Conservation (phyloP, 2,888 invertebrate genomes). For the Stenodera caucasica region DNA sequence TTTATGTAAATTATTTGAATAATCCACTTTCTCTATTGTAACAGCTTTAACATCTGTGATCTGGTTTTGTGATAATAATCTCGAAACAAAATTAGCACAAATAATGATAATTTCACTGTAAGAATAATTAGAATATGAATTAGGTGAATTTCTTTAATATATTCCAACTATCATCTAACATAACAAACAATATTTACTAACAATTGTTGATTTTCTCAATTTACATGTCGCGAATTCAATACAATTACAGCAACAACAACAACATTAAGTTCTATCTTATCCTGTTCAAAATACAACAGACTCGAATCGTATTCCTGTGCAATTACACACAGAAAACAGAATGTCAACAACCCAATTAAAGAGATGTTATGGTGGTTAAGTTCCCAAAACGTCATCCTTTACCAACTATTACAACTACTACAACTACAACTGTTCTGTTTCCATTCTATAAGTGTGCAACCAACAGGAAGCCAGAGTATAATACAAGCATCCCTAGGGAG, state of each 20-base stretch:
- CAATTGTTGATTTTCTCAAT: conserved; percentile 21
- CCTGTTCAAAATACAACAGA: conserved; percentile 10
- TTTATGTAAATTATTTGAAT: not conserved
- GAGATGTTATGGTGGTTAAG: conserved; percentile 42
- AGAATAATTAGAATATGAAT: too few relatives aligned
- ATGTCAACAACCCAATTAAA: conserved; percentile 50
- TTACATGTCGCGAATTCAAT: conserved; percentile 19
- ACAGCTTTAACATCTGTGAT: not conserved
- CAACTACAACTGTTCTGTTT: conserved; percentile 10
- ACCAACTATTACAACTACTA: not conserved
- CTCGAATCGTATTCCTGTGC: conserved; percentile 17
- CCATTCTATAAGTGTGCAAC: conserved; percentile 8
- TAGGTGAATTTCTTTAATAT: too few relatives aligned
- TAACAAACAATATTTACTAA: not conserved
- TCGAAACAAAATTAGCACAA: too few relatives aligned
- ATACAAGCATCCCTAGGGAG: conserved; percentile 13
- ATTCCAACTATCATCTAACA: too few relatives aligned
- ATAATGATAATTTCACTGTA: too few relatives aligned
- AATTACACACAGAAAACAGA: conserved; percentile 29
- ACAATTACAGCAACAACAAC: not conserved
- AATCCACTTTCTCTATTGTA: not conserved
- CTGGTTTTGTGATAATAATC: not conserved
- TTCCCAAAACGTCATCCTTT: conserved; percentile 18
- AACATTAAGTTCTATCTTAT: conserved; percentile 8
- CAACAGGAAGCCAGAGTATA: conserved; percentile 8